Base-by-base conservation (phyloP, 2,113 vertebrate species). In the Oryzias melastigma region DNA sequence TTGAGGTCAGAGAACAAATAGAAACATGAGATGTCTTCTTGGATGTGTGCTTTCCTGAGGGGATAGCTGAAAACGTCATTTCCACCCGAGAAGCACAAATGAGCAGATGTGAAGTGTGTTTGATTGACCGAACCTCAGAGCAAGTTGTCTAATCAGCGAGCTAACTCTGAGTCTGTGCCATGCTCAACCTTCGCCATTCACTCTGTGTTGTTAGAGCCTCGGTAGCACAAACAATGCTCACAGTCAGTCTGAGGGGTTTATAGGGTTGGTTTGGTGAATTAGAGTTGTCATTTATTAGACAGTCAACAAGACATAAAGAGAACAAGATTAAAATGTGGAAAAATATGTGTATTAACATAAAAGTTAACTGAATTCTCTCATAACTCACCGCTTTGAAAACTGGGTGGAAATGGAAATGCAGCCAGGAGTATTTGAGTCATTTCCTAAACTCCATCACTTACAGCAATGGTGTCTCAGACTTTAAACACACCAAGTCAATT, bases 41-140 rank as follows among this genome's bases (percentile, higher is more conserved):
- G 55, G 72, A 67, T 65, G 73, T 48, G 62, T 58, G 57, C 53
- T 60, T 18, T 84, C 82, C 82, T 71, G 1, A 35, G 86, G 77
- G 78, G 58, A 81, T 73, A 72, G 75, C 78, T 81, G 75, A 85
- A 68, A 84, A 85, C 71, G 53, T 81, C 58, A 83, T 85, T 84
- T 85, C 73, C 25, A 58, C 62, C 55, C 35, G 35, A 73, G 58
- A 75, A 71, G 73, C 62, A 68, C 73, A 85, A 87, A 85, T 87
- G 83, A 89, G 77, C 85, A 80, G 65, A 67, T 85, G 25, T 83
- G 77, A 82, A 56, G 76, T 29, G 54, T 25, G 62, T 60, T 77
- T 86, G 85, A 87, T 85, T 87, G 85, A 83, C 78, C 58, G 73
- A 78, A 80, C 82, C 74, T 60, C 73, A 77, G 80, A 85, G 82